A percentile compares a stretch with the other conserved stretches of the same genome.
Evolutionary conservation across 2,888 invertebrate species (phyloP).

Genomic region (Cephalotes varians): DNA sequence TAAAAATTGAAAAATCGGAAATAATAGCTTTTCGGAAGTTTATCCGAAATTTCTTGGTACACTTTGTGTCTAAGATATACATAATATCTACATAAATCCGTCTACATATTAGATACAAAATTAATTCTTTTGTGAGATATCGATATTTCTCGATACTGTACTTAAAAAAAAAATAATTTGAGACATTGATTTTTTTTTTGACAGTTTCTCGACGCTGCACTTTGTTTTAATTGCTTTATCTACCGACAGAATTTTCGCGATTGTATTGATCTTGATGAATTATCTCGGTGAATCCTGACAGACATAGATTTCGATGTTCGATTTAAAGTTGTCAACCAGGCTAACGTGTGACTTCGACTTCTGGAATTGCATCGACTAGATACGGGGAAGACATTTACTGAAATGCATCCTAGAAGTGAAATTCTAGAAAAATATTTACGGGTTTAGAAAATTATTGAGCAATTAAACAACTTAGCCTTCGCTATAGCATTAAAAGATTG

Average conservation of each 20-base stretch:
- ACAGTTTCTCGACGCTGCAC: constrained; percentile 50
- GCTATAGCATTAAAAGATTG: background rate
- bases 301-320: constrained; percentile 51
- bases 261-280: constrained; percentile 40
- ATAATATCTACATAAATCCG: background rate
- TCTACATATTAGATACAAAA: too few relatives aligned
- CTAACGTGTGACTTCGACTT: constrained; percentile 27
- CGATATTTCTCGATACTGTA: background rate
- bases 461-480: constrained; percentile 13
- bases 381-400: constrained; percentile 61
- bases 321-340: constrained; percentile 16
- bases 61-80: background rate
- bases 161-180: background rate
- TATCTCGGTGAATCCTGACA: constrained; percentile 49
- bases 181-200: background rate
- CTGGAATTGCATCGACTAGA: constrained; percentile 56
- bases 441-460: constrained; percentile 7
- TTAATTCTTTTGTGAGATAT: too few relatives aligned
- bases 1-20: too few relatives aligned
- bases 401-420: constrained; percentile 29
- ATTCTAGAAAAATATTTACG: constrained; percentile 30
- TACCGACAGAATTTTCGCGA: constrained; percentile 38
- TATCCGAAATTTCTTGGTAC: background rate
- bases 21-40: background rate
- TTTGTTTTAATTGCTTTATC: constrained; percentile 35